Evolutionary conservation across 92 coral and sea anemone genomes (phyloP), one percentile per base, ranked within the genome.

Genomic region (Bergia puertoricense): DNA sequence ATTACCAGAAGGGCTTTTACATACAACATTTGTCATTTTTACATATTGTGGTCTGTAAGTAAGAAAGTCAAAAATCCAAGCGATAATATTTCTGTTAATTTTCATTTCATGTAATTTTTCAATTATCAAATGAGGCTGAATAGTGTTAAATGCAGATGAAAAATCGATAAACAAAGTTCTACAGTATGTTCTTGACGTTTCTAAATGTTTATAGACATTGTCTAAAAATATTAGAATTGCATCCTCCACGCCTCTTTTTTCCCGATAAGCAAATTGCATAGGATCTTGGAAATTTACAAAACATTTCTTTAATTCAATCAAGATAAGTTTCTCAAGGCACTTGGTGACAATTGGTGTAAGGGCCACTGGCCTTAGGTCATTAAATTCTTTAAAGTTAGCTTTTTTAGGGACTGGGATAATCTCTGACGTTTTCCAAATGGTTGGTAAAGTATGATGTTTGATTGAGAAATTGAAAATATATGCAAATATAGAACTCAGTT

Each of bases 41-140:
- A 77, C 82, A 77, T 77, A 77, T 40, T 77, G 82, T n/a, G 82
- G 44, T 77, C 82, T 77, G 82, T 38, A 18, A 20, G 82, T 77
- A 18, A 77, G 44, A 16, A 18, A 77, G 54, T 77, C 44, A 20
- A 77, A 16, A 38, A 80, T 30, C 30, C 30, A 30, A 30, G 30
- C 30, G 30, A 30, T 30, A 30, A 30, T 30, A 30, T 30, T 30
- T 80, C 67, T 65, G 67, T 42, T 42, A 13, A 80, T 65, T 45
- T 80, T 45, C 85, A 80, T 42, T 30, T 80, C 41, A 13, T 42
- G 57, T 46, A 80, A 80, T 46, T 80, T 80, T 30, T 42, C 44
- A 46, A 80, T 45, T 36, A 80, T 46, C 16, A 80, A 46, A n/a
- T 80, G 85, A 46, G 85, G 85, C 67, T 80, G 85, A 11, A 80